Evolutionary conservation across 2,113 vertebrate genomes (phyloP).

Genomic region (Tautogolabrus adspersus): DNA sequence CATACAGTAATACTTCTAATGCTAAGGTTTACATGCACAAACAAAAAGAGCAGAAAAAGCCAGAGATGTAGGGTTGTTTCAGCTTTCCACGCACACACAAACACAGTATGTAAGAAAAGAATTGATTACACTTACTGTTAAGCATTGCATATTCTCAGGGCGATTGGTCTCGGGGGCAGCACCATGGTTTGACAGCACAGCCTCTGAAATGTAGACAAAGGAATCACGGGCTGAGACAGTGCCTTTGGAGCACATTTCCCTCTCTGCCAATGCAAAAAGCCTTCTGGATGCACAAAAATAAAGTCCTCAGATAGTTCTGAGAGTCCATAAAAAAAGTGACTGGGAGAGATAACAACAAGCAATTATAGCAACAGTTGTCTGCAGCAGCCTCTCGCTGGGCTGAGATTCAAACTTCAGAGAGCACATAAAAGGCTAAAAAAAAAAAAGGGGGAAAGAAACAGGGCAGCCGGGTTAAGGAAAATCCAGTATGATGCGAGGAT

Average conservation of each 20-base stretch:
- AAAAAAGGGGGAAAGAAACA: conserved; percentile 8
- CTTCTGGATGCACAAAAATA: conserved; percentile 59
- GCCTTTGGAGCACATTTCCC: conserved; percentile 83
- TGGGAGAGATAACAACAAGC: conserved; percentile 49
- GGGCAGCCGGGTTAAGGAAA: conserved; percentile 50
- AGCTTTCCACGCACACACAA: conserved; percentile 4
- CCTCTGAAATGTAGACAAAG: conserved; percentile 82
- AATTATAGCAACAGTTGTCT: conserved; percentile 64
- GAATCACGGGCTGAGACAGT: conserved; percentile 84
- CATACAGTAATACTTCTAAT: background rate
- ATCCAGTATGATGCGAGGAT: conserved; percentile 70
- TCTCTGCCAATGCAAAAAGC: conserved; percentile 59
- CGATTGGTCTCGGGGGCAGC: conserved; percentile 75
- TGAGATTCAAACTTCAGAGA: conserved; percentile 56
- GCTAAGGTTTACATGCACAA: background rate
- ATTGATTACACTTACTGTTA: conserved; percentile 82
- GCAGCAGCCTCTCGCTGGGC: conserved; percentile 50
- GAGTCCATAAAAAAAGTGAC: conserved; percentile 73
- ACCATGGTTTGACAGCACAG: conserved; percentile 75
- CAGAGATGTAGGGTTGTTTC: background rate
- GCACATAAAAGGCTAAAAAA: conserved; percentile 52
- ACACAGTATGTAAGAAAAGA: background rate
- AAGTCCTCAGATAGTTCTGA: conserved; percentile 66
- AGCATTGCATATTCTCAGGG: conserved; percentile 84
- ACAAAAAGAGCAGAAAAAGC: background rate